phyloP scores from a whole-genome alignment of 2,113 vertebrate species.

The Guaruba guarouba region DNA sequence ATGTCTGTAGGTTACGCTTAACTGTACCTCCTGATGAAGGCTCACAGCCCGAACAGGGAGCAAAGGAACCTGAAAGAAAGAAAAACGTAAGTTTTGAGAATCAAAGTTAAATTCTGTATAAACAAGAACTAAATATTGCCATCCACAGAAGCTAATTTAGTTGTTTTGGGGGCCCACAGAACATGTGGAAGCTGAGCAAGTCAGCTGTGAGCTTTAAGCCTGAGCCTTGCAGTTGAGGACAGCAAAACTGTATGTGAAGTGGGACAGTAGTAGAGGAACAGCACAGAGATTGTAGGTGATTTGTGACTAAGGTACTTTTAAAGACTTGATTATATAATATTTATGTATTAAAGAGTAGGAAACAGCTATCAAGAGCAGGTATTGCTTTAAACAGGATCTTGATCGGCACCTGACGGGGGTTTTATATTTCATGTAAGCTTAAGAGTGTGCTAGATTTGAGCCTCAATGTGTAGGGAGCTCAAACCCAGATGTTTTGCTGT shows the following conservation, averaged over 20 bases:
- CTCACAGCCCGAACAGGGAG: conserved; percentile 65
- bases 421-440: neutral
- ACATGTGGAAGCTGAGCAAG: neutral
- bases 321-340: neutral
- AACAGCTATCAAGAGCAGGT: neutral
- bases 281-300: neutral
- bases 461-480: neutral
- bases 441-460: neutral
- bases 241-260: neutral
- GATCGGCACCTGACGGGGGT: neutral
- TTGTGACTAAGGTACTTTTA: neutral
- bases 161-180: neutral
- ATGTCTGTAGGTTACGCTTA: conserved; percentile 85
- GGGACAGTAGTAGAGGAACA: neutral
- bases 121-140: neutral
- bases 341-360: neutral
- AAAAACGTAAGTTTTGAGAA: conserved; percentile 77
- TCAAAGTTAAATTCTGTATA: neutral
- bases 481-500: neutral
- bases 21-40: conserved; percentile 82
- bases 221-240: neutral
- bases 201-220: neutral
- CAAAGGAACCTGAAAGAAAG: conserved; percentile 67
- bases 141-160: neutral
- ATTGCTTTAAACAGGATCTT: neutral